Evolutionary conservation across 1,140 invertebrate species (phyloP).

Genomic region (Pseudomyrmex gracilis): DNA sequence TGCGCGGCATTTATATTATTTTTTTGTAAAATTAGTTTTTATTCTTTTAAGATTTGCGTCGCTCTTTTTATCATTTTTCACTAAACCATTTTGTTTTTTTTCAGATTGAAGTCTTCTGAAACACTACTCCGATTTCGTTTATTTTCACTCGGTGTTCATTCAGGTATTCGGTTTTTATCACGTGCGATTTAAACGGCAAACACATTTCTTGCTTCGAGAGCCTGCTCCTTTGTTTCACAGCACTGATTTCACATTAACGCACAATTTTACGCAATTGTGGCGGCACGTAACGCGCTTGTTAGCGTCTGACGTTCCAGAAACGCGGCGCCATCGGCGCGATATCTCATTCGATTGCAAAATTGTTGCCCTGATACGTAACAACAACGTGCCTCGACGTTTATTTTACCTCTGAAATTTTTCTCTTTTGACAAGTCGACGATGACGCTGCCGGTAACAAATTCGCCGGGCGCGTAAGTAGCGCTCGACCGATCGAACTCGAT

Average conservation of each 20-base stretch:
- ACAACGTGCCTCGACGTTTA: not conserved
- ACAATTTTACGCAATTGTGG: not conserved
- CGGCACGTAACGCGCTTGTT: not conserved
- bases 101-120: too few relatives aligned
- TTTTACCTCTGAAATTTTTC: slow-evolving; percentile 70
- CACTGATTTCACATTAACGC: not conserved
- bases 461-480: slow-evolving; percentile 65
- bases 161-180: not conserved
- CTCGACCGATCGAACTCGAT: slow-evolving; percentile 62
- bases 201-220: not conserved
- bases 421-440: slow-evolving; percentile 38
- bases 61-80: too few relatives aligned
- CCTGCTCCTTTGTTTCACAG: not conserved
- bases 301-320: slow-evolving; percentile 3
- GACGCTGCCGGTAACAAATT: slow-evolving; percentile 66
- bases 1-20: not conserved
- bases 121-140: not conserved
- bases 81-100: too few relatives aligned
- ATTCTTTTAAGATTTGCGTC: too few relatives aligned
- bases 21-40: not conserved
- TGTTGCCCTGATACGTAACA: too few relatives aligned
- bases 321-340: not conserved
- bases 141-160: not conserved
- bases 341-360: not conserved
- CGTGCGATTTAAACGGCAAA: not conserved